Evolutionary conservation across 2,113 vertebrate species (phyloP).

Genomic region (Gallinago paraguaiae): DNA sequence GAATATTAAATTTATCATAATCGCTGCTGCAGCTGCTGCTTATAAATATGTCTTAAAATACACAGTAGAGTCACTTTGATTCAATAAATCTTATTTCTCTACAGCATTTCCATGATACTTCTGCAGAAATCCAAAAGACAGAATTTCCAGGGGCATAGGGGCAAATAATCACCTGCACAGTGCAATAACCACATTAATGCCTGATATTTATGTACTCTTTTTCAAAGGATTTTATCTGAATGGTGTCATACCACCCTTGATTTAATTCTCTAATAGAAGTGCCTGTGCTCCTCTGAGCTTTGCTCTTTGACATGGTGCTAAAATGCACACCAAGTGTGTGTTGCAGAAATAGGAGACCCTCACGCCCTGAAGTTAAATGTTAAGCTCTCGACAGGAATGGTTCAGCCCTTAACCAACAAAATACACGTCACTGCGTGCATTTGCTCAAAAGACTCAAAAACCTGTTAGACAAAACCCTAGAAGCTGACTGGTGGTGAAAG

Average conservation of each 20-base stretch:
- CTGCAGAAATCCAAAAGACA: slow-evolving; percentile 1
- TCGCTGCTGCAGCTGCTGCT: slow-evolving; percentile 60
- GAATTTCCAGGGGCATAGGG: neutral
- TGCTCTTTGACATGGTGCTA: slow-evolving; percentile 28
- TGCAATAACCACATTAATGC: neutral
- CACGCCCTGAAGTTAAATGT: neutral
- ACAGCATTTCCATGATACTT: slow-evolving; percentile 29
- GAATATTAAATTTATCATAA: slow-evolving; percentile 66
- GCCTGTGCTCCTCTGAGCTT: slow-evolving; percentile 33
- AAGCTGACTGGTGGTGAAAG: neutral
- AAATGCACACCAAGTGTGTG: neutral
- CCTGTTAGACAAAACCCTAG: neutral
- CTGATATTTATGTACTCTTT: neutral
- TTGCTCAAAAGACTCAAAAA: neutral
- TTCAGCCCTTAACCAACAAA: neutral
- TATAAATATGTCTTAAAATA: slow-evolving; percentile 64
- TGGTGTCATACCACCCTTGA: neutral
- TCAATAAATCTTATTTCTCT: slow-evolving; percentile 51
- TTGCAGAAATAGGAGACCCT: neutral
- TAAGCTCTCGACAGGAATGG: neutral
- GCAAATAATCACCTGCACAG: slow-evolving; percentile 4
- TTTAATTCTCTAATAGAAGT: neutral
- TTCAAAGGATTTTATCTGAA: neutral
- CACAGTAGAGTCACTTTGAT: slow-evolving; percentile 8
- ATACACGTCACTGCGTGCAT: neutral